Conservation (phyloP, 1,140 invertebrate genomes). For the Ceratosolen solmsi region DNA sequence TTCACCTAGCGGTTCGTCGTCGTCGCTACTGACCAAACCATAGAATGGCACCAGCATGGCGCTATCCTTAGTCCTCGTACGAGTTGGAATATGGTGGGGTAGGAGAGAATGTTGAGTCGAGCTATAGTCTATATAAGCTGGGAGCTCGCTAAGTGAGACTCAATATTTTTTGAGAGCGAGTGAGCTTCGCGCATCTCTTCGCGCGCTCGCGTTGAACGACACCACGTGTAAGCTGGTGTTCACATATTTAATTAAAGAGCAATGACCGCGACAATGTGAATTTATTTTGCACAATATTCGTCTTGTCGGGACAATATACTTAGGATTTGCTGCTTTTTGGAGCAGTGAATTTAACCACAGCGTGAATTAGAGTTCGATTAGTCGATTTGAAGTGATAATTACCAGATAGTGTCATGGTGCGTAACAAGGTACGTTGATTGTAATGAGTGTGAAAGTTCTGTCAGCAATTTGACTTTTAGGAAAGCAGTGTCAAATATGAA, state of each 20-base stretch:
- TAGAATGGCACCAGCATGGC: neutral
- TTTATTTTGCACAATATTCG: too few relatives aligned
- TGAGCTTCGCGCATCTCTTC: conserved; percentile 18
- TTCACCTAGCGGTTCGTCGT: conserved; percentile 58
- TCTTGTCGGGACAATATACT: neutral
- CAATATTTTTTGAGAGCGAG: conserved; percentile 69
- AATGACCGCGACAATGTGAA: neutral
- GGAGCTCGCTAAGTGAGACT: conserved; percentile 57
- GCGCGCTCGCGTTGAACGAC: neutral
- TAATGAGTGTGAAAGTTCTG: neutral
- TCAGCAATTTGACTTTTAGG: neutral
- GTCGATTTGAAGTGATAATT: conserved; percentile 30
- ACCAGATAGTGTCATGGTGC: conserved; percentile 64
- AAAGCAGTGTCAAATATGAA: neutral
- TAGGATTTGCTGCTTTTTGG: neutral
- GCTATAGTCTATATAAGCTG: conserved; percentile 71
- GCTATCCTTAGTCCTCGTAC: conserved; percentile 14
- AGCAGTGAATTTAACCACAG: neutral
- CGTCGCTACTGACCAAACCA: neutral
- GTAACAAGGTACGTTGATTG: conserved; percentile 63
- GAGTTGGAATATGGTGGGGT: neutral
- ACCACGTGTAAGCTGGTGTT: neutral
- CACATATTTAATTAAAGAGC: neutral
- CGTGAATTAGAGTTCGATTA: conserved; percentile 53
- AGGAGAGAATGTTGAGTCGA: conserved; percentile 1